phyloP scores from a whole-genome alignment of 2,113 vertebrate genomes.

The Lagopus muta region DNA sequence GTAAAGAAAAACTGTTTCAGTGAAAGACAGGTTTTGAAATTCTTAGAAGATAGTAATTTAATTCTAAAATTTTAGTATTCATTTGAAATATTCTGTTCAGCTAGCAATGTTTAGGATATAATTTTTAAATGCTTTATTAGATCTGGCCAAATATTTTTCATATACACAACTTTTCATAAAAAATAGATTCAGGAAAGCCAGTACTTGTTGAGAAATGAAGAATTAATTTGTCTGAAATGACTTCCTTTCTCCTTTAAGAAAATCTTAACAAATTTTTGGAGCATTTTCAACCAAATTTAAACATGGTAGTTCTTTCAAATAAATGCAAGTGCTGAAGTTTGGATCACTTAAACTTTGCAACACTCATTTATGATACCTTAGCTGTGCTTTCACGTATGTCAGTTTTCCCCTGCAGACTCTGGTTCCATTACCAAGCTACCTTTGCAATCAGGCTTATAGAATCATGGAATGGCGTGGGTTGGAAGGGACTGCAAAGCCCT shows the following conservation, averaged over 20 bases:
- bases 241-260: background rate
- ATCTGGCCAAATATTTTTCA: background rate
- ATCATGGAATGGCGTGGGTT: too few species aligned
- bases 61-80: background rate
- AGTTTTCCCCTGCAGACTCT: background rate
- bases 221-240: background rate
- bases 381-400: background rate
- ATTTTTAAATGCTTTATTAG: background rate
- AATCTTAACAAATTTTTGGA: background rate
- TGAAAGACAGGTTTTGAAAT: background rate
- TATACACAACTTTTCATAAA: fast-evolving
- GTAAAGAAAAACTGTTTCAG: background rate
- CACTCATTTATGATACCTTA: background rate
- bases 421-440: background rate
- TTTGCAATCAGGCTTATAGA: background rate
- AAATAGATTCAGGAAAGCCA: background rate
- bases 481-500: too few species aligned
- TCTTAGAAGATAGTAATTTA: background rate
- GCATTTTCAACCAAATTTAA: background rate
- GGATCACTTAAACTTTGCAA: background rate
- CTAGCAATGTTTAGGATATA: background rate
- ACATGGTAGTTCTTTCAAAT: background rate
- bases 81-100: background rate
- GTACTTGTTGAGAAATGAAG: background rate
- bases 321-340: background rate